Evolutionary conservation across 2,113 vertebrate species (phyloP), one percentile per base, ranked within the genome.

Genomic region (Cariama cristata): DNA sequence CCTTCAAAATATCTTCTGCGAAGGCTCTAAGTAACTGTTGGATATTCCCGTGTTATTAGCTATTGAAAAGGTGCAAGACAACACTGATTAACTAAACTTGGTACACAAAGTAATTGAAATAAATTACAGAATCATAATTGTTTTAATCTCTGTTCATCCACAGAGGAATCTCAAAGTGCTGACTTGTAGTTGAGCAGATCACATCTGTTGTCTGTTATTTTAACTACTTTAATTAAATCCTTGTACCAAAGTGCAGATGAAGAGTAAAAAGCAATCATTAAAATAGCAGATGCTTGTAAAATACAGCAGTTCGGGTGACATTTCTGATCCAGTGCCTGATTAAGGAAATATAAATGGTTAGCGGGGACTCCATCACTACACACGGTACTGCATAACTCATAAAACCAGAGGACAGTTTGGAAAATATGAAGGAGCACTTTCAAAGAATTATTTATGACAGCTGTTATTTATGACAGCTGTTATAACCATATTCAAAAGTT

Each of bases 181-280:
- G 60, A 89, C 86, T 95, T 79, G 35, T 47, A 91, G 47, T 23
- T 86, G 14, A 81, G 55, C 42, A 84, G 68, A 84, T 62, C 68
- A 94, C 53, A 93, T 95, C 79, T 91, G 86, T 55, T 77, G 14
- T 68, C 66, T 86, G 45, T 83, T 96, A 90, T 73, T 95, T 93
- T 81, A 96, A 94, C 38, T 77, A 79, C 69, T 96, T 92, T 77
- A 94, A 86, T 91, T 90, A 94, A 86, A 95, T 95, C 91, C 67
- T 85, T 67, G 53, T 90, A 68, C 38, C 8, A 11, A 59, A 84
- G 72, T 52, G 75, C 58, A 96, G n/a, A 94, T 19, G 49, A 84
- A 93, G 87, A 88, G 32, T 62, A 63, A 79, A 30, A 89, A 85
- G n/a, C 45, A 76, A 56, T 80, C 52, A 90, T 35, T 32, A 68